Evolutionary conservation across 2,113 vertebrate species (phyloP).

Genomic region (Chlorocebus sabaeus): DNA sequence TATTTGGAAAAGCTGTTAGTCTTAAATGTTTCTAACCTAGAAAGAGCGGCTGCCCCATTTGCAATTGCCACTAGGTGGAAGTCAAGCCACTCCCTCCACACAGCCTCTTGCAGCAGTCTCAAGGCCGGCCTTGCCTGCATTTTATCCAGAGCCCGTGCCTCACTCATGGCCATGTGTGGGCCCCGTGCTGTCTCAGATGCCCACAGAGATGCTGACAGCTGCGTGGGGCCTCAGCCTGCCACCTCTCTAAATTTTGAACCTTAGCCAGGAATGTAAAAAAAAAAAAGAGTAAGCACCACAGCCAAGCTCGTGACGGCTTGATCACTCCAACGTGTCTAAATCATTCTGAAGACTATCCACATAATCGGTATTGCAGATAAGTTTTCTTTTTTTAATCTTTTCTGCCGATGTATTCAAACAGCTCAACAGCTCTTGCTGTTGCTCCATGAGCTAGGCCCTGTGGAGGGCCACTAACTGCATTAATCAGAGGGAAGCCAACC

Average conservation of each 20-base stretch:
- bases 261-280: conserved; percentile 60
- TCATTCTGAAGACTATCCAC: conserved; percentile 48
- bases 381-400: conserved; percentile 53
- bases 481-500: not conserved
- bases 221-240: not conserved
- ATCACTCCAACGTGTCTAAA: conserved; percentile 33
- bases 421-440: conserved; percentile 51
- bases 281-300: conserved; percentile 14
- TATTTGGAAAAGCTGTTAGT: not conserved
- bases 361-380: conserved; percentile 61
- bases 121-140: not conserved
- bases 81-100: not conserved
- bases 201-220: conserved; percentile 64
- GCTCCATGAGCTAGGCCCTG: not conserved
- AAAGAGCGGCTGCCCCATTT: not conserved
- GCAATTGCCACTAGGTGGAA: conserved; percentile 32
- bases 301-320: conserved; percentile 65
- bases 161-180: not conserved
- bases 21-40: not conserved
- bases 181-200: not conserved
- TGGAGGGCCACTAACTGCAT: not conserved
- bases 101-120: not conserved
- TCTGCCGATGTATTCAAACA: conserved; percentile 31
- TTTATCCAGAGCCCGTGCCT: not conserved
- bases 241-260: conserved; percentile 55